Percentiles rank a stretch among this genome's conserved stretches.
phyloP scores from a whole-genome alignment of 2,113 vertebrate species.

The Sialia sialis region DNA sequence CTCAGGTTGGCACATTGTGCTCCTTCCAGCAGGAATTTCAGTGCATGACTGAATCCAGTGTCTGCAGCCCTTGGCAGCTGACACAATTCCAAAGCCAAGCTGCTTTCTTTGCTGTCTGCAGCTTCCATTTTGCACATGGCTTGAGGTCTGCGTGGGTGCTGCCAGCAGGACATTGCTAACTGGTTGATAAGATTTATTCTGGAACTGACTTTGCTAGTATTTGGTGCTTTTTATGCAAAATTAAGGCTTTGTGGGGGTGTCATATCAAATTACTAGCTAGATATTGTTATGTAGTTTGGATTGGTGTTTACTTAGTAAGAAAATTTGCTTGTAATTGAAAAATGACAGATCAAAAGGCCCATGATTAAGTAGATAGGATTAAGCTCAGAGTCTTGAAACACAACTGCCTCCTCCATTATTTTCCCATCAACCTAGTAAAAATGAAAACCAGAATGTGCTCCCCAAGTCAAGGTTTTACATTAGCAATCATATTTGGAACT shows the following conservation, averaged over 20 bases:
- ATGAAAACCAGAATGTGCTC: neutral
- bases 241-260: neutral
- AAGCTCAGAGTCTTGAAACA: neutral
- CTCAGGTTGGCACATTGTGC: neutral
- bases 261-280: neutral
- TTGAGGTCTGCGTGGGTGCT: neutral
- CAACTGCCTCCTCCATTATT: neutral
- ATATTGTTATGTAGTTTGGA: neutral
- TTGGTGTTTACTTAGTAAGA: neutral
- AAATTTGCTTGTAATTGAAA: neutral
- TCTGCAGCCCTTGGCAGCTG: neutral
- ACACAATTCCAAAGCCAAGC: neutral
- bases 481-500: neutral
- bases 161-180: accelerated
- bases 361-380: neutral
- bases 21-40: neutral
- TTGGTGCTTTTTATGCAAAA: neutral
- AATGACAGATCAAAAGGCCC: neutral
- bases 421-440: neutral
- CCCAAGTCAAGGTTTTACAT: neutral
- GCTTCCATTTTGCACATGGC: neutral
- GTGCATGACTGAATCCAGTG: neutral
- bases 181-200: neutral
- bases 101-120: neutral
- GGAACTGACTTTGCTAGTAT: neutral